Evolutionary conservation across 2,797 vertebrate species (phyloP), one percentile per base, ranked within the genome.

Genomic region (Ptychadena robeensis): DNA sequence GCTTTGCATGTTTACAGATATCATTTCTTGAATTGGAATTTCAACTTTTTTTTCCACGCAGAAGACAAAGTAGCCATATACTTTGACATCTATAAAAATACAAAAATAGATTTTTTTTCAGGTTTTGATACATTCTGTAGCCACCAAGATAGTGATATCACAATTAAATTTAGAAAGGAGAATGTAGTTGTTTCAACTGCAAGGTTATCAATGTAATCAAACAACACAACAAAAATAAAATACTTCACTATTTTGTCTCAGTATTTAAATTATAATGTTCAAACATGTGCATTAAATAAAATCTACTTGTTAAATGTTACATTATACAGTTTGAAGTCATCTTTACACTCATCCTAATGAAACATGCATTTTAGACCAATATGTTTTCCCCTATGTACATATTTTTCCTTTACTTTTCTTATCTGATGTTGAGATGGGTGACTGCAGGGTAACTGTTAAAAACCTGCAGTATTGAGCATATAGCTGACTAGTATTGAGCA

Each of bases 1-100:
- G 40, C 32, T 57, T 75, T 31, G 69, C 31, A 79, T 2, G 18
- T 76, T 85, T 85, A 82, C 86, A 87, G 27, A 35, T 68, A 34
- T 86, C 68, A 5, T 9, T 11, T 79, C 79, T 82, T 72, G 84
- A 79, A 79, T 63, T 9, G 9, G 5, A 48, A 81, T 14, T 70
- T 82, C 28, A 30, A 57, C 88, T 79, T 66, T 77, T 77, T 48
- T 28, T 31, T 67, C 38, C 38, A 48, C 14, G 38, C 48, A 31
- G 66, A 53, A 78, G 30, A 53, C 3, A 68, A 22, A 57, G 40
- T 57, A 28, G 0, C 31, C 32, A 30, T 68, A 78, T 78, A 67
- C n/a, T 28, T 53, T 78, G 75, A 78, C 48, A 68, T 38, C 12
- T 57, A 27, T 35, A 18, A 1, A 48, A 77, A n/a, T n/a, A n/a